These are phyloP conservation scores for Dermochelys coriacea DNA, from an alignment of 2,797 vertebrate genomes.

Conservation along the genomic window DNA sequence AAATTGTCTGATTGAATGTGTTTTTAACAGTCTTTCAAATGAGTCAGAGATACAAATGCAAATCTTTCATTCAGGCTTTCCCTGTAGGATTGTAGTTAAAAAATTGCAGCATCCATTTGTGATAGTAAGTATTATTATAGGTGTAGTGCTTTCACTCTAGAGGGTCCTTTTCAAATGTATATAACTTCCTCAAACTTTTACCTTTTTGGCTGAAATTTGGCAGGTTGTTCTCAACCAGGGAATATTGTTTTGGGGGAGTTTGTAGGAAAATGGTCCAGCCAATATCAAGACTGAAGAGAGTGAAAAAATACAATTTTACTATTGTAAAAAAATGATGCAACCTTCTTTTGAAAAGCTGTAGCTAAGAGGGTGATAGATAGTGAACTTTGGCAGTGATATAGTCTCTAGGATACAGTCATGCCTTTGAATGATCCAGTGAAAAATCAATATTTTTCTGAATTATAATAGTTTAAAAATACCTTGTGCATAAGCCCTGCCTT, in stretches of 20 bases:
- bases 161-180: neutral
- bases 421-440: neutral
- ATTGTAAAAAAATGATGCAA: neutral
- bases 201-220: neutral
- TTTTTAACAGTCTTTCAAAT: neutral
- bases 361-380: neutral
- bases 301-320: neutral
- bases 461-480: neutral
- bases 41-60: rapidly evolving
- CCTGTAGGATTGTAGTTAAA: neutral
- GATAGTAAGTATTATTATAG: neutral
- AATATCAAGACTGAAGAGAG: rapidly evolving
- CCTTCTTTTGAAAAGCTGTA: neutral
- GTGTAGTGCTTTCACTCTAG: rapidly evolving
- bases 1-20: neutral
- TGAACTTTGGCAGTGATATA: neutral
- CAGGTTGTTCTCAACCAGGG: neutral
- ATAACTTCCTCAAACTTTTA: neutral
- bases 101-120: neutral
- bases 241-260: neutral
- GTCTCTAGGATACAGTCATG: neutral
- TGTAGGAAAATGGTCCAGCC: neutral
- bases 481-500: neutral
- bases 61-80: neutral
- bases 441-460: neutral